phyloP scores from a whole-genome alignment of 2,113 vertebrate species.

The Cromileptes altivelis region DNA sequence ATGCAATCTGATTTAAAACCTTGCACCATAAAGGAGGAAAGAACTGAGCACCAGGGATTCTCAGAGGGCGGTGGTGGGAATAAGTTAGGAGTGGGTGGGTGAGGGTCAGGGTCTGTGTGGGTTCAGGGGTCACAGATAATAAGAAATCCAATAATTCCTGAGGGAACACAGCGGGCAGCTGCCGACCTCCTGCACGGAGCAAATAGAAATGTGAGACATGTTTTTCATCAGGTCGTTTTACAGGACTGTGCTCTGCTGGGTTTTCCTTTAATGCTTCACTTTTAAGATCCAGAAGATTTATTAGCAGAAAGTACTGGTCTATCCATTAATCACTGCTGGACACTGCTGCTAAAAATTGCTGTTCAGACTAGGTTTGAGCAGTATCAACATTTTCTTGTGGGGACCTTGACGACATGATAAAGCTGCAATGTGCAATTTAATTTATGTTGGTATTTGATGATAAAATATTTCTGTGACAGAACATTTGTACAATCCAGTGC shows the following conservation, averaged over 20 bases:
- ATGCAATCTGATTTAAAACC: neutral
- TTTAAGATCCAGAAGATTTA: neutral
- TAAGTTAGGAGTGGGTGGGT: neutral
- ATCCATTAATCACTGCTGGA: neutral
- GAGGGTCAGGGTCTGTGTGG: slow-evolving; percentile 10
- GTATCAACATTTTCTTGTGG: neutral
- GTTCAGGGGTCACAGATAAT: slow-evolving; percentile 39
- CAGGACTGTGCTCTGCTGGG: neutral
- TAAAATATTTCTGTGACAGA: neutral
- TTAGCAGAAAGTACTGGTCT: neutral
- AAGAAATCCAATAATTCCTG: slow-evolving; percentile 54
- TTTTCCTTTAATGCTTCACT: neutral
- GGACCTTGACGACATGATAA: neutral
- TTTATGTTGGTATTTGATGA: neutral
- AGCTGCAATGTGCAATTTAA: neutral
- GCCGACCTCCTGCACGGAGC: slow-evolving; percentile 9
- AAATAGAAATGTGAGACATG: slow-evolving; percentile 1
- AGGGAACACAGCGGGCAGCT: neutral
- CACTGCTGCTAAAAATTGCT: neutral
- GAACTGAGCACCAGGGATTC: neutral
- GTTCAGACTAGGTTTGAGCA: neutral
- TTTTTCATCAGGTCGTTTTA: slow-evolving; percentile 18
- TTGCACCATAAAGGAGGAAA: neutral
- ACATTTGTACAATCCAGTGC: neutral
- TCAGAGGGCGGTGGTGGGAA: neutral